Evolutionary conservation across 2,888 invertebrate species (phyloP).

Genomic region (Lasioglossum vierecki): DNA sequence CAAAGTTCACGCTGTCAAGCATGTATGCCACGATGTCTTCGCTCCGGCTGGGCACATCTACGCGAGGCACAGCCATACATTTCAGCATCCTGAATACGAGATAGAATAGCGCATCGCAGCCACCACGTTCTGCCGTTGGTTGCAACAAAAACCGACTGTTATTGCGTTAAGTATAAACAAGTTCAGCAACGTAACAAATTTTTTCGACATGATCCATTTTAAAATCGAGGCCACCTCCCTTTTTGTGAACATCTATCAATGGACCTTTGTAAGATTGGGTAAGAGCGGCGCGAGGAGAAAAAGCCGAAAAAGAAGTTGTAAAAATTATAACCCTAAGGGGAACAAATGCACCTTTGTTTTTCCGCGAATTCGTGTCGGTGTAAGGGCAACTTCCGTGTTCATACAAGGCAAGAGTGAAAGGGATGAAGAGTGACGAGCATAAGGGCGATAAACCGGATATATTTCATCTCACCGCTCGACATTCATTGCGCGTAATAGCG

Average conservation of each 20-base stretch:
- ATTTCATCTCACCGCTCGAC: slow-evolving; percentile 64
- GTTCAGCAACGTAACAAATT: no score
- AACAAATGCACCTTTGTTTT: background rate
- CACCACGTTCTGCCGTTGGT: background rate
- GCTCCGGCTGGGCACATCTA: slow-evolving; percentile 8
- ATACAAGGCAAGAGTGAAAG: background rate
- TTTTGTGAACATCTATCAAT: background rate
- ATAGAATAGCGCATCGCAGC: slow-evolving; percentile 33
- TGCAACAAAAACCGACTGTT: slow-evolving; percentile 36
- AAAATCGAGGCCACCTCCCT: background rate
- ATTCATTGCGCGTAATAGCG: slow-evolving; percentile 68
- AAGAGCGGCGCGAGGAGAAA: no score
- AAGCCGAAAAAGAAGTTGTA: no score
- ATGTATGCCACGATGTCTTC: slow-evolving; percentile 34
- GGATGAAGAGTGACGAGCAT: slow-evolving; percentile 28
- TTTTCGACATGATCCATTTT: no score
- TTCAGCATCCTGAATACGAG: slow-evolving; percentile 60
- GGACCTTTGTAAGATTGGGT: background rate
- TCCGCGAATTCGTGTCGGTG: background rate
- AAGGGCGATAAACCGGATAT: slow-evolving; percentile 61
- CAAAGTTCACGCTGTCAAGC: slow-evolving; percentile 44
- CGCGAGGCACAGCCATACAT: slow-evolving; percentile 47
- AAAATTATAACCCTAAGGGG: no score
- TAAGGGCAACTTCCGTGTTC: background rate
- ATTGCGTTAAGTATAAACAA: slow-evolving; percentile 1